Conservation (phyloP, 2,797 vertebrate species). For the Telmatherina bonti region DNA sequence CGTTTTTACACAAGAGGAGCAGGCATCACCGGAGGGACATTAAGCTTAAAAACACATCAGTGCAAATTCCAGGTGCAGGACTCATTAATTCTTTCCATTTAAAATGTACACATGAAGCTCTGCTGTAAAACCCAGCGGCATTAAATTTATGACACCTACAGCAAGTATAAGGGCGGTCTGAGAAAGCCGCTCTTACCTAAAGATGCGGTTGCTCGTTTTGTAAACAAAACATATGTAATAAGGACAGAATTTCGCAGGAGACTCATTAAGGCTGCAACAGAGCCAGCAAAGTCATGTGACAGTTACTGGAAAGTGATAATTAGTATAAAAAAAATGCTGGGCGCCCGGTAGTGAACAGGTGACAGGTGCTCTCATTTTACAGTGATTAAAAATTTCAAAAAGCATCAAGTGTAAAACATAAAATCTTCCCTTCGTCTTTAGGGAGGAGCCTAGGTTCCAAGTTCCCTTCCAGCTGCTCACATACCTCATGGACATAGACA, state of each 20-base stretch:
- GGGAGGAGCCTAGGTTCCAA: conserved; percentile 97
- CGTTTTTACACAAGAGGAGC: conserved; percentile 7
- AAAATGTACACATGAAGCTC: conserved; percentile 13
- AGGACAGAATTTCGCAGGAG: conserved; percentile 18
- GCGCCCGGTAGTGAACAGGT: conserved; percentile 3
- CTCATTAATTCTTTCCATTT: conserved; percentile 28
- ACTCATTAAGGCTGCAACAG: conserved; percentile 26
- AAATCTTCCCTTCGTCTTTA: conserved; percentile 56
- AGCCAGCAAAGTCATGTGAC: conserved; percentile 21
- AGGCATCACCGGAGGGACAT: conserved; percentile 10
- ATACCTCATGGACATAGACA: conserved; percentile 94
- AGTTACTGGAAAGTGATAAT: conserved; percentile 36
- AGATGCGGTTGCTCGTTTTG: conserved; percentile 9
- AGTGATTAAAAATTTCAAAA: conserved; percentile 2
- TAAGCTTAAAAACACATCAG: conserved; percentile 15
- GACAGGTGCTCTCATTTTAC: conserved; percentile 14
- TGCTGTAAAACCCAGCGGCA: conserved; percentile 4
- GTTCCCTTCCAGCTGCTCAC: conserved; percentile 97
- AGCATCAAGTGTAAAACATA: neutral
- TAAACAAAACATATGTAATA: neutral
- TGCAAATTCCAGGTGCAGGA: conserved; percentile 10
- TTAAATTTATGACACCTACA: conserved; percentile 1
- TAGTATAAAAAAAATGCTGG: conserved; percentile 27
- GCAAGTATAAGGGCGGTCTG: conserved; percentile 7
- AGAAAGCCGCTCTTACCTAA: conserved; percentile 17